A percentile compares a stretch with the other conserved stretches of the same genome.
phyloP scores from a whole-genome alignment of 2,113 vertebrate species.

The Prunella himalayana region DNA sequence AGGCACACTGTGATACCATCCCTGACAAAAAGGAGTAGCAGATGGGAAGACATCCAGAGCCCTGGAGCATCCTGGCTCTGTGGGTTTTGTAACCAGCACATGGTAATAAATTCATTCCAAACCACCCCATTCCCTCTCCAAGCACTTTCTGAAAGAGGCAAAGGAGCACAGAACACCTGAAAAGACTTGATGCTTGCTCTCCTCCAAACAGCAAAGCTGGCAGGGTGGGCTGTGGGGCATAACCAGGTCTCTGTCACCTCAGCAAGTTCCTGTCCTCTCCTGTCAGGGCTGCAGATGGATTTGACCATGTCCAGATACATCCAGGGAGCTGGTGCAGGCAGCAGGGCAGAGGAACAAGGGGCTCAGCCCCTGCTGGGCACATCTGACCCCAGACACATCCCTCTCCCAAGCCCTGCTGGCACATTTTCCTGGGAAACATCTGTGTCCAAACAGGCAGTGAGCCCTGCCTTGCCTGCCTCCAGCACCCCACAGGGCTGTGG shows the following conservation, averaged over 20 bases:
- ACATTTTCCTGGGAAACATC: neutral
- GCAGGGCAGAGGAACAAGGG: neutral
- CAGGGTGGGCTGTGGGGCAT: neutral
- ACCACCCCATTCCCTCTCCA: rapidly evolving
- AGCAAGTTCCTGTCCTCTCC: neutral
- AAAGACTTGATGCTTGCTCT: neutral
- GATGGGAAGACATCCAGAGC: neutral
- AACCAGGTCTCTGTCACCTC: neutral
- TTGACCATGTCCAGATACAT: neutral
- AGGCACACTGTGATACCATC: neutral
- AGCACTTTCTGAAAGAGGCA: neutral
- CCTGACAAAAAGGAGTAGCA: neutral
- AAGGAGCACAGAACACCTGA: neutral
- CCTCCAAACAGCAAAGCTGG: neutral
- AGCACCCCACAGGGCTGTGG: rapidly evolving
- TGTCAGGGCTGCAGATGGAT: neutral
- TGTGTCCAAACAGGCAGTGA: rapidly evolving
- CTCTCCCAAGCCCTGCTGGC: neutral
- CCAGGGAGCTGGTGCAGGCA: neutral
- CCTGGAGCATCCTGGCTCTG: rapidly evolving
- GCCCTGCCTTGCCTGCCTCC: neutral
- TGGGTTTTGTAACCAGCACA: neutral
- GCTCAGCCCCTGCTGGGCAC: neutral
- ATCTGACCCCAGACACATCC: neutral
- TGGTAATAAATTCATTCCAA: neutral